Conservation (phyloP, 2,113 vertebrate genomes). For the Odocoileus hemionus region DNA sequence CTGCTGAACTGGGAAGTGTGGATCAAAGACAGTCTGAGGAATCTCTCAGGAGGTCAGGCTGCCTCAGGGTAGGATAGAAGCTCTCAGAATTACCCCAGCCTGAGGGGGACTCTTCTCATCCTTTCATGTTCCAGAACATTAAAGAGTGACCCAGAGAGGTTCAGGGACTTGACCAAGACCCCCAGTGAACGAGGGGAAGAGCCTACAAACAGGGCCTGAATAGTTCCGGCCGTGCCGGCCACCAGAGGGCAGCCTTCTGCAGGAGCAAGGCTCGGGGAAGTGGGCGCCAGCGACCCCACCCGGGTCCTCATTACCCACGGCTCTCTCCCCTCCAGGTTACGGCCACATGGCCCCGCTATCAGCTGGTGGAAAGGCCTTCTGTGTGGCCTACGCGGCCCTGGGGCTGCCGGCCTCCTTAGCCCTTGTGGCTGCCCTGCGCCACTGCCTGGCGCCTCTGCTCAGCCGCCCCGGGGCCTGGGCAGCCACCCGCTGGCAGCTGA, state of each 20-base stretch:
- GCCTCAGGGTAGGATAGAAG: background rate
- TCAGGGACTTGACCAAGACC: background rate
- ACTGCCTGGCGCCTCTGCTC: constrained; percentile 73
- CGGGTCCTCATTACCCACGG: background rate
- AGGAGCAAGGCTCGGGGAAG: background rate
- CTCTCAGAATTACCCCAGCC: background rate
- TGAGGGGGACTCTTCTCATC: background rate
- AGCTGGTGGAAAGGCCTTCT: constrained; percentile 80
- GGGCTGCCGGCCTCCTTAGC: constrained; percentile 83
- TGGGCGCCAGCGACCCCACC: background rate
- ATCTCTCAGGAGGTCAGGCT: background rate
- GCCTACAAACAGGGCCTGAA: rapidly evolving
- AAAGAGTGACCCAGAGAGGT: background rate
- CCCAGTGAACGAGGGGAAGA: background rate
- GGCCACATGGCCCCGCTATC: constrained; percentile 81
- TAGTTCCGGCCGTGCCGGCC: background rate
- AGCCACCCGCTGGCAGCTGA: constrained; percentile 72
- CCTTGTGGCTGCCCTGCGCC: constrained; percentile 75
- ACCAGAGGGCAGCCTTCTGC: constrained; percentile 21
- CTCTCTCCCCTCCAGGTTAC: constrained; percentile 75
- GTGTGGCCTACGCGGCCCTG: constrained; percentile 77
- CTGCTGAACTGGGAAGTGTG: background rate
- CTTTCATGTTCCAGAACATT: background rate
- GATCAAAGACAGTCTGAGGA: background rate
- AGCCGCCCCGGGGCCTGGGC: constrained; percentile 63